Conservation (phyloP, 2,888 invertebrate species). For the Cryptocheilus praepositus region DNA sequence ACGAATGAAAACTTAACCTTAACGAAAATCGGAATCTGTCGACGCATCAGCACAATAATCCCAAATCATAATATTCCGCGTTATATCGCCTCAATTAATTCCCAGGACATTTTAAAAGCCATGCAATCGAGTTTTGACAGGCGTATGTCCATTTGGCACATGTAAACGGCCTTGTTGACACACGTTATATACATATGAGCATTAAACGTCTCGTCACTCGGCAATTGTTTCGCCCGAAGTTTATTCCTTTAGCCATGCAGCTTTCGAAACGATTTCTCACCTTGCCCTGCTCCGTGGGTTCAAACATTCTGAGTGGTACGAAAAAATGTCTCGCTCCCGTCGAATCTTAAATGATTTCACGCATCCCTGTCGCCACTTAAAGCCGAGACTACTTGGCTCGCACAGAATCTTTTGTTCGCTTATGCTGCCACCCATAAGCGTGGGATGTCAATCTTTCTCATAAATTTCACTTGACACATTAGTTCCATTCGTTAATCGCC, state of each 20-base stretch:
- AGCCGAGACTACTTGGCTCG: too few relatives aligned
- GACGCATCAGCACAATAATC: too few relatives aligned
- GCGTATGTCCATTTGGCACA: background rate
- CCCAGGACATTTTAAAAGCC: too few relatives aligned
- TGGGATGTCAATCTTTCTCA: slow-evolving; percentile 34
- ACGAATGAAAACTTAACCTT: background rate
- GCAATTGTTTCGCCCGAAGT: background rate
- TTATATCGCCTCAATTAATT: too few relatives aligned
- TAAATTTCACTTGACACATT: background rate
- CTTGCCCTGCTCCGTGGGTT: slow-evolving; percentile 70
- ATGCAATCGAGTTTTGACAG: background rate
- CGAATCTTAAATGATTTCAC: slow-evolving; percentile 32
- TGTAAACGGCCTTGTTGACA: slow-evolving; percentile 20
- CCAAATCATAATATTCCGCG: too few relatives aligned
- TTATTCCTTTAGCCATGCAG: background rate
- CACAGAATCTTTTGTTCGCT: slow-evolving; percentile 1
- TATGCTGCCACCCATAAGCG: background rate
- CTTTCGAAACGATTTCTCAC: slow-evolving; percentile 45
- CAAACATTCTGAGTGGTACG: slow-evolving; percentile 61
- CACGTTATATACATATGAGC: slow-evolving; percentile 36
- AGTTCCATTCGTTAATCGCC: too few relatives aligned
- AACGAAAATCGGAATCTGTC: background rate
- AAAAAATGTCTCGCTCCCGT: slow-evolving; percentile 12
- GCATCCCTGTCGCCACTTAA: slow-evolving; percentile 26
- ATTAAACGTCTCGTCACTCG: slow-evolving; percentile 16